phyloP scores from a whole-genome alignment of 2,797 vertebrate genomes.

The Sebastes itinus region DNA sequence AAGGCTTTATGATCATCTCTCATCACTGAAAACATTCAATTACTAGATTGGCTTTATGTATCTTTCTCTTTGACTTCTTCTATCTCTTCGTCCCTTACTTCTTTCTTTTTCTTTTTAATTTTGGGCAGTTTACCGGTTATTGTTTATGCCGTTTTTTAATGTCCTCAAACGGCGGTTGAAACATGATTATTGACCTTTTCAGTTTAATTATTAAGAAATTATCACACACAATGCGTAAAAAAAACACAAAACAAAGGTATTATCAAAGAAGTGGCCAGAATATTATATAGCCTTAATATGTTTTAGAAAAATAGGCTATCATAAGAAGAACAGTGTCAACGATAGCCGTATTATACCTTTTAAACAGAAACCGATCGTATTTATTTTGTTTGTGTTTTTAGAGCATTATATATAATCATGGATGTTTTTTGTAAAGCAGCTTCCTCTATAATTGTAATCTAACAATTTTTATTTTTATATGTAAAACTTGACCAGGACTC shows the following conservation, averaged over 20 bases:
- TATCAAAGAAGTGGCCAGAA: not conserved
- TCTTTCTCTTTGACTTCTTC: not conserved
- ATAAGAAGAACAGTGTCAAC: not conserved
- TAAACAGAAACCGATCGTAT: not conserved
- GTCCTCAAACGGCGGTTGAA: not conserved
- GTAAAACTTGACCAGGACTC: too few relatives aligned
- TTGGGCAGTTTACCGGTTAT: not conserved
- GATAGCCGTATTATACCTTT: not conserved
- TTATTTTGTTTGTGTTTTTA: not conserved
- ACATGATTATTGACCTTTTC: not conserved
- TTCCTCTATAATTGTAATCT: not conserved
- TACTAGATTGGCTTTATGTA: not conserved
- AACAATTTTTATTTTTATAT: too few relatives aligned
- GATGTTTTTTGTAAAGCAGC: not conserved
- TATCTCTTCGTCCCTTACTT: not conserved
- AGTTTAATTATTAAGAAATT: not conserved
- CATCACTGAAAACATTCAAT: not conserved
- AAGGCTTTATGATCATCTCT: not conserved
- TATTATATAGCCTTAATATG: not conserved
- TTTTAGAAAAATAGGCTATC: not conserved
- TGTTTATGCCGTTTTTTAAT: not conserved
- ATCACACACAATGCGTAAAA: not conserved
- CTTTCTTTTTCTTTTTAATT: not conserved
- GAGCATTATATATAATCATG: not conserved
- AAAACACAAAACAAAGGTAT: not conserved